Conservation (phyloP, 2,888 invertebrate genomes). For the Eupithecia inturbata region DNA sequence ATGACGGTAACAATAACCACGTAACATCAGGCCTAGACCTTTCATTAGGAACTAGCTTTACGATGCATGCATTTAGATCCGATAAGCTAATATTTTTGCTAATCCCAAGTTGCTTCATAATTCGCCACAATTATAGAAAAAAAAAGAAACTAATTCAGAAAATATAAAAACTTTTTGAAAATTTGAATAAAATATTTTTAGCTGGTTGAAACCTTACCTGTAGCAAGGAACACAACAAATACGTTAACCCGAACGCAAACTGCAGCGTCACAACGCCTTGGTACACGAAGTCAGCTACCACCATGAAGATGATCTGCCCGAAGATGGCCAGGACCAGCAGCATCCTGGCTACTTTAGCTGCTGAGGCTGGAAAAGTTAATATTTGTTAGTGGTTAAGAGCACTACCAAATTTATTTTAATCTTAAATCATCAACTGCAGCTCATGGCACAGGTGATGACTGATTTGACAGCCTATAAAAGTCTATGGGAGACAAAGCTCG, state of each 20-base stretch:
- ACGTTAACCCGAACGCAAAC: slow-evolving; percentile 90
- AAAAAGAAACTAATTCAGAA: no score
- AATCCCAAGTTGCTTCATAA: neutral
- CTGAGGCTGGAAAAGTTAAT: slow-evolving; percentile 86
- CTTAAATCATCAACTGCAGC: no score
- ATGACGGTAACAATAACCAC: no score
- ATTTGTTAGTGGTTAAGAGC: neutral
- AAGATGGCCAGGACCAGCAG: slow-evolving; percentile 92
- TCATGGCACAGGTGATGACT: no score
- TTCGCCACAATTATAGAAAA: neutral
- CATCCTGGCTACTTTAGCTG: slow-evolving; percentile 93
- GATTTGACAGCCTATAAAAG: no score
- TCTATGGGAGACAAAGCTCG: no score
- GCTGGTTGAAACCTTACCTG: slow-evolving; percentile 83
- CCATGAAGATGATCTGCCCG: slow-evolving; percentile 93
- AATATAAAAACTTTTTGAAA: neutral
- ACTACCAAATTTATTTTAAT: no score
- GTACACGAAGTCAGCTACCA: slow-evolving; percentile 90
- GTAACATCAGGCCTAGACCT: no score
- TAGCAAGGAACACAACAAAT: slow-evolving; percentile 89
- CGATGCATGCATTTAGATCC: no score
- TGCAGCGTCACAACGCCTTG: slow-evolving; percentile 87
- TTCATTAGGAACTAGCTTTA: no score
- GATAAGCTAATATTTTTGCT: neutral
- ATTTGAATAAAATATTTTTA: neutral